Conservation (phyloP, 2,113 vertebrate species). For the Phoxinus phoxinus region DNA sequence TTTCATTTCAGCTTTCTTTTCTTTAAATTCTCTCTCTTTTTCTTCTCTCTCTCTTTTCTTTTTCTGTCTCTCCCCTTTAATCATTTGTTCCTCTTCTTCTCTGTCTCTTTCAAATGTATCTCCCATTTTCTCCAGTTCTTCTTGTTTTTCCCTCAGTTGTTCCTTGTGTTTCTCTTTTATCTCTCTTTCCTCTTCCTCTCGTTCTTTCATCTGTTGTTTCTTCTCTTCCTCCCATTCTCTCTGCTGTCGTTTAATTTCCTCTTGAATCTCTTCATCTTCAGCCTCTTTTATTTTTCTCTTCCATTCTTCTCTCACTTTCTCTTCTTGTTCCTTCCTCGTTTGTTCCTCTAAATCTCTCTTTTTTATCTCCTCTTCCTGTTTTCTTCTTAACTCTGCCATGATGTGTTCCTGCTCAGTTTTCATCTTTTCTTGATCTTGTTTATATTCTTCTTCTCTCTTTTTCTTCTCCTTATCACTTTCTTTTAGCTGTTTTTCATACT, state of each 20-base stretch:
- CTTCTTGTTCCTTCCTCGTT: background rate
- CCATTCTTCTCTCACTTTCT: slow-evolving; percentile 13
- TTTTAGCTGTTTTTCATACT: background rate
- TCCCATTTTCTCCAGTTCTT: background rate
- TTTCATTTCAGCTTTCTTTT: background rate
- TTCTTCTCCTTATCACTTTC: slow-evolving; percentile 21
- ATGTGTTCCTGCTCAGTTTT: background rate
- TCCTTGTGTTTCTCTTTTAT: background rate
- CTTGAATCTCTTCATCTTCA: background rate
- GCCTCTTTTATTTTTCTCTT: background rate
- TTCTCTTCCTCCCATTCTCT: background rate
- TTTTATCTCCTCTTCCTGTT: slow-evolving; percentile 1
- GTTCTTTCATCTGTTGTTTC: background rate
- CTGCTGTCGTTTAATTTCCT: background rate
- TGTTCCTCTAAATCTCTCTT: background rate
- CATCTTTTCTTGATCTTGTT: background rate
- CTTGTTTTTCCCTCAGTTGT: background rate
- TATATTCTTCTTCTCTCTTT: background rate
- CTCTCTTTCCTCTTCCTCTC: background rate
- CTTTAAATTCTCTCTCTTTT: background rate
- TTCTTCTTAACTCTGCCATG: background rate
- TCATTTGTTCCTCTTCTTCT: background rate
- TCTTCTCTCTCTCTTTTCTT: background rate
- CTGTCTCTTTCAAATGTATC: background rate
- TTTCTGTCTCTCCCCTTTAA: background rate